Percentiles rank a stretch among this genome's conserved stretches.
Conservation (phyloP, 2,797 vertebrate species). For the Mergus octosetaceus region DNA sequence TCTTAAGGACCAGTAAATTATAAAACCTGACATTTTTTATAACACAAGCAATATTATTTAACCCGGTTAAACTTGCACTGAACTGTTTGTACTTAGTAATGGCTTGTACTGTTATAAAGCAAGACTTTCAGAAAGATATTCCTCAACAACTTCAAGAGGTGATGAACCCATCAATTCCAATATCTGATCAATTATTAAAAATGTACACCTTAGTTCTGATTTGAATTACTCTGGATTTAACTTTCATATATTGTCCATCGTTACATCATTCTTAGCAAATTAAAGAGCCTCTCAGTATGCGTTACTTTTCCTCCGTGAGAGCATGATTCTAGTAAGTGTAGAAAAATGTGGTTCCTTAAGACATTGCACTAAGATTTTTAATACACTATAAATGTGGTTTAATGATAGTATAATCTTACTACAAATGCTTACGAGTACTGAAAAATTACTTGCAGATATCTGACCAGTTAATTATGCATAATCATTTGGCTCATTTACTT, state of each 20-base stretch:
- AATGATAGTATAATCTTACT: constrained; percentile 40
- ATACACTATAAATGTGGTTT: constrained; percentile 29
- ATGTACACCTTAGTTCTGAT: neutral
- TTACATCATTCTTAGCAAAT: neutral
- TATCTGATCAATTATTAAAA: neutral
- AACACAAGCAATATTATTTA: neutral
- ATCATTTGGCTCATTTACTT: constrained; percentile 54
- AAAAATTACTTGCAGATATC: constrained; percentile 57
- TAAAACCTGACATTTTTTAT: neutral
- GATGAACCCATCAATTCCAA: neutral
- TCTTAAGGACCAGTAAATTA: neutral
- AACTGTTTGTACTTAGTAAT: neutral
- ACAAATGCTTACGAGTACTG: constrained; percentile 32
- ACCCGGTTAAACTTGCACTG: neutral
- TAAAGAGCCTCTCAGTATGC: neutral
- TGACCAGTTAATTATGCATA: constrained; percentile 55
- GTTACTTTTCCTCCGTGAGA: neutral
- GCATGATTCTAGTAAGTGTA: neutral
- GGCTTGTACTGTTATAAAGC: neutral
- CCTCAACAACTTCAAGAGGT: neutral
- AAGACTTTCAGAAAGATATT: neutral
- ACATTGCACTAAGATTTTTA: constrained; percentile 34
- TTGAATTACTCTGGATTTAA: neutral
- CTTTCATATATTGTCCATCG: neutral
- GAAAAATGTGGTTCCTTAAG: constrained; percentile 23